Evolutionary conservation across 2,113 vertebrate species (phyloP).

Genomic region (Donacobius atricapilla): DNA sequence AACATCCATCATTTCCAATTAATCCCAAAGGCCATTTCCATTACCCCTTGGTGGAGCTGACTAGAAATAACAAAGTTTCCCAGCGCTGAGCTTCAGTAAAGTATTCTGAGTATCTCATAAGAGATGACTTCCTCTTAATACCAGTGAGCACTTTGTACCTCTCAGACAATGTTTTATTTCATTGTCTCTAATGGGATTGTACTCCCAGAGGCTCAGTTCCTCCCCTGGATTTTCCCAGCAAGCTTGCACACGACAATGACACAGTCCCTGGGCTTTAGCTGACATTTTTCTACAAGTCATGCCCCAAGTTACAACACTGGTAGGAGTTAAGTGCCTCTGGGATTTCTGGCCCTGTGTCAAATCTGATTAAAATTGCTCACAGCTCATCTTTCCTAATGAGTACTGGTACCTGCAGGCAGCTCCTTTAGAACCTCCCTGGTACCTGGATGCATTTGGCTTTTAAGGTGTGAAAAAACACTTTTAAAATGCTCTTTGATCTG

Average conservation of each 20-base stretch:
- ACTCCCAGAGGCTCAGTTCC: background rate
- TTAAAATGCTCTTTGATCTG: background rate
- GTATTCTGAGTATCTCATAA: background rate
- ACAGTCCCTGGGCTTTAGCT: background rate
- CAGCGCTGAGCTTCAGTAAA: background rate
- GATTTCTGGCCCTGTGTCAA: background rate
- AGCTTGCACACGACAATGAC: background rate
- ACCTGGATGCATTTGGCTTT: background rate
- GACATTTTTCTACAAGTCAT: background rate
- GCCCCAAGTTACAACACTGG: background rate
- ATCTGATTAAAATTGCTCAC: background rate
- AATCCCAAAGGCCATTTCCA: conserved; percentile 46
- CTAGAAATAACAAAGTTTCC: background rate
- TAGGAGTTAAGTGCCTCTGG: background rate
- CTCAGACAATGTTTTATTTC: background rate
- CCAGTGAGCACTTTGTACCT: background rate
- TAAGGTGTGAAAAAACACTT: background rate
- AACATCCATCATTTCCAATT: conserved; percentile 22
- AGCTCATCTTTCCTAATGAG: background rate
- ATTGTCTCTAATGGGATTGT: background rate
- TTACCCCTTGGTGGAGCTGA: conserved; percentile 11
- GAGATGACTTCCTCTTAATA: background rate
- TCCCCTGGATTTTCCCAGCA: background rate
- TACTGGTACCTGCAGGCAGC: background rate
- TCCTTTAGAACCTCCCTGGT: background rate